A percentile compares a stretch with the other conserved stretches of the same genome.
Evolutionary conservation across 2,113 vertebrate species (phyloP).

Genomic region (Bostrychus sinensis): DNA sequence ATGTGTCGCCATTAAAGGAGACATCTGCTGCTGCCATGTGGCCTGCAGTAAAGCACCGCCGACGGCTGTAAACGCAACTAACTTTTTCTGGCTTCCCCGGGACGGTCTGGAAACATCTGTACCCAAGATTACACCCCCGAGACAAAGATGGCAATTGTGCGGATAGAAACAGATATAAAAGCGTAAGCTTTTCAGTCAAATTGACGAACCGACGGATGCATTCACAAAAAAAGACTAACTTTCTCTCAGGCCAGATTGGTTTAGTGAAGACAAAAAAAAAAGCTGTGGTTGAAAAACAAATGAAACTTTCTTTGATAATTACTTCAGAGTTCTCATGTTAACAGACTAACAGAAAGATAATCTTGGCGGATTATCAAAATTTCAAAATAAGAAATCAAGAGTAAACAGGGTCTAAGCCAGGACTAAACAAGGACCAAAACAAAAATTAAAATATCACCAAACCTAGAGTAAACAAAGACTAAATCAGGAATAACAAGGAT

Average conservation of each 20-base stretch:
- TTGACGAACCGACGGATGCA: background rate
- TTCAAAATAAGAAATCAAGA: no score
- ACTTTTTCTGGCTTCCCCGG: background rate
- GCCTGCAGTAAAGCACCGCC: conserved; percentile 23
- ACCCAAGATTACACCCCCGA: conserved; percentile 30
- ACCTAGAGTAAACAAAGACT: no score
- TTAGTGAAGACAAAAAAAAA: no score
- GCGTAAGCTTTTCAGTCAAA: background rate
- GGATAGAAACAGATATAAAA: conserved; percentile 15
- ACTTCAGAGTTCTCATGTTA: no score
- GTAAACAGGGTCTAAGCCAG: no score
- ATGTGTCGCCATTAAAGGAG: conserved; percentile 12
- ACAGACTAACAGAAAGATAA: no score
- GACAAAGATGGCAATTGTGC: conserved; percentile 38
- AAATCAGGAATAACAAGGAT: no score
- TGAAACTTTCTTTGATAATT: no score
- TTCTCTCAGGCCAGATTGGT: background rate
- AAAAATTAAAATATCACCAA: no score
- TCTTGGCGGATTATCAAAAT: no score
- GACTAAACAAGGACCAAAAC: no score
- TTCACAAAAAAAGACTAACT: background rate
- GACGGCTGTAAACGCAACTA: conserved; percentile 14
- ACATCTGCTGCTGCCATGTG: conserved; percentile 57
- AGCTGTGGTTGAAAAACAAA: no score
- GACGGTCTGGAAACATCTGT: background rate